Evolutionary conservation across 2,113 vertebrate genomes (phyloP).

Genomic region (Heteronetta atricapilla): DNA sequence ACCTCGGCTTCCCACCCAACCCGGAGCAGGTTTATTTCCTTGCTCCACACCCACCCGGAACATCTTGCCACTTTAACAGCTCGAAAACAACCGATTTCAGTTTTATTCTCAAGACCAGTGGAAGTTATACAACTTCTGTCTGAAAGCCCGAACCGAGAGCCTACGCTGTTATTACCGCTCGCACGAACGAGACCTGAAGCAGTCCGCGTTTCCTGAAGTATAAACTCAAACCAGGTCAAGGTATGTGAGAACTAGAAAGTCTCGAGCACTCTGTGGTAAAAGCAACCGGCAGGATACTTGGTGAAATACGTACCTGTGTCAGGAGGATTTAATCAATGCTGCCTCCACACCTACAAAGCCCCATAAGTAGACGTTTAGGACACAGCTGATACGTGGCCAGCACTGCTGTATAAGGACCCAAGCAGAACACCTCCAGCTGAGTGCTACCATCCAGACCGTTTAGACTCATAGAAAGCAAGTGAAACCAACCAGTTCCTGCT

Average conservation of each 20-base stretch:
- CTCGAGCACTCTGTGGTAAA: background rate
- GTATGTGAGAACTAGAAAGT: background rate
- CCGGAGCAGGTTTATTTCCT: accelerated
- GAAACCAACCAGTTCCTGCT: background rate
- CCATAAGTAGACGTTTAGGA: background rate
- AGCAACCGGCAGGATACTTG: background rate
- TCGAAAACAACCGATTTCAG: background rate
- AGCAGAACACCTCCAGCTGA: background rate
- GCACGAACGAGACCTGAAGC: background rate
- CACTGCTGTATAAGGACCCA: background rate
- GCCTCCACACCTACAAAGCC: background rate
- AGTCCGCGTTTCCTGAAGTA: background rate
- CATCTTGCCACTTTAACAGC: background rate
- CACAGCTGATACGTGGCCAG: too few relatives aligned
- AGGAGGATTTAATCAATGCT: background rate
- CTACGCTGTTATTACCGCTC: background rate
- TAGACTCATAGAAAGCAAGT: background rate
- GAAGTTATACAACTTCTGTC: background rate
- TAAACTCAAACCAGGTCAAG: background rate
- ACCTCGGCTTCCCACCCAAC: background rate
- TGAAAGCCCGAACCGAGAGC: background rate
- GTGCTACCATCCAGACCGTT: background rate
- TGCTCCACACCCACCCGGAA: background rate
- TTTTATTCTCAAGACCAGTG: background rate
- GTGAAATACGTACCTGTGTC: background rate